phyloP scores from a whole-genome alignment of 2,888 invertebrate species.

The Lampropteryx suffumata region DNA sequence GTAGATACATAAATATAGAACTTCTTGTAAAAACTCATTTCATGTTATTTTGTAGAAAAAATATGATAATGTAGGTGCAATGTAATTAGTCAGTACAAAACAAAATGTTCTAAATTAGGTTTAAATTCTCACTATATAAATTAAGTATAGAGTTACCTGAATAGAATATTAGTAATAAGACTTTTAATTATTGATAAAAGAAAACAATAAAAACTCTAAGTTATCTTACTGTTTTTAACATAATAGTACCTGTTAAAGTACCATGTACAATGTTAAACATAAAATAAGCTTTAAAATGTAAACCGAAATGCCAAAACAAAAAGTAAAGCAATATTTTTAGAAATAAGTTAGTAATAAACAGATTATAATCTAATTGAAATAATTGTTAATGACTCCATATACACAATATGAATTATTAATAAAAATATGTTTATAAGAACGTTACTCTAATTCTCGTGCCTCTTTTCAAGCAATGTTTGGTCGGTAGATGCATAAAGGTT shows the following conservation, averaged over 20 bases:
- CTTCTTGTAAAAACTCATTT: slow-evolving; percentile 2
- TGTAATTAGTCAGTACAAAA: slow-evolving; percentile 18
- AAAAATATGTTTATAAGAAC: neutral
- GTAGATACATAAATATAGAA: neutral
- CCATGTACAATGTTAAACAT: slow-evolving; percentile 17
- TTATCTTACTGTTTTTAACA: neutral
- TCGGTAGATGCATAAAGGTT: neutral
- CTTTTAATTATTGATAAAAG: neutral
- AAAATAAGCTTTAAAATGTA: slow-evolving; percentile 30
- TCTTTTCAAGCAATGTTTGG: slow-evolving; percentile 3
- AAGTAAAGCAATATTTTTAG: slow-evolving; percentile 14
- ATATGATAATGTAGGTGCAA: slow-evolving; percentile 2
- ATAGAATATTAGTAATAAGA: slow-evolving; percentile 5
- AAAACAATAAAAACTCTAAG: neutral
- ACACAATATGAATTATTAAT: neutral
- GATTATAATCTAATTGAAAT: slow-evolving; percentile 1
- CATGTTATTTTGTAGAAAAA: neutral
- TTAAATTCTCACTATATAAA: slow-evolving; percentile 9
- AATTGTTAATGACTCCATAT: slow-evolving; percentile 14
- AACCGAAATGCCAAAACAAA: slow-evolving; percentile 31
- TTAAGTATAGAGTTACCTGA: neutral
- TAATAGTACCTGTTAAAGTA: slow-evolving; percentile 13
- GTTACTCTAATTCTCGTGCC: slow-evolving; percentile 7
- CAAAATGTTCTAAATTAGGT: slow-evolving; percentile 26
- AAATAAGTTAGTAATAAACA: slow-evolving; percentile 11